Evolutionary conservation across 2,797 vertebrate genomes (phyloP), one percentile per base, ranked within the genome.

Genomic region (Fundulus diaphanus): DNA sequence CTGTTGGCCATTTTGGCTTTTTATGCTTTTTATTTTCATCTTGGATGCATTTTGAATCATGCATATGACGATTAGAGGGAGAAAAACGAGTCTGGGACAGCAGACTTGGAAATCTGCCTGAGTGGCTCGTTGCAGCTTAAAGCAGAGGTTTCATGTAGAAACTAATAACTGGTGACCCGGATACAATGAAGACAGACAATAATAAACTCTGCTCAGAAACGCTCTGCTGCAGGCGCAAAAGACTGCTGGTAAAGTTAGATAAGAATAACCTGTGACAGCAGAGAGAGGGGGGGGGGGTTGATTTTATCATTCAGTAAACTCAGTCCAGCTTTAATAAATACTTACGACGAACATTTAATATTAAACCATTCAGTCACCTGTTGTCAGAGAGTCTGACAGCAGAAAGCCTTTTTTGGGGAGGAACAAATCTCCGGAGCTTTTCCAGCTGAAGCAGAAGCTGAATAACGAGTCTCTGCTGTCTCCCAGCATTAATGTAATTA

Each of bases 141-240:
- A 86, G 78, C 81, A 5, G 46, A 70, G 78, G 76, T 73, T 82
- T 73, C 85, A 74, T 40, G 76, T 48, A 71, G 69, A 80, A 84
- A 78, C 83, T 79, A 86, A 82, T 80, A 87, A 82, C 76, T 3
- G 42, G 24, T 68, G 77, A 84, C 78, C 76, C 81, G 76, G 72
- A 83, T 80, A 82, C 77, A 76, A 56, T 59, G 66, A 74, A 84
- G 77, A 83, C 72, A 77, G 82, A 83, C 84, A 67, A 86, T 81
- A 84, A 88, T 65, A 80, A 69, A 74, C 80, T 76, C 75, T 70
- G 81, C 57, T 79, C 72, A 74, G 81, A 82, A 69, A 78, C 18
- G 42, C 61, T 29, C 9, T 0, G 76, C 88, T 72, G 31, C 57
- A 18, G 74, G 82, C 70, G 0, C n/a, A 20, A 68, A 79, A 66